These are phyloP conservation scores for Teleogryllus oceanicus DNA, from an alignment of 2,888 invertebrate species.

Conservation along the genomic window DNA sequence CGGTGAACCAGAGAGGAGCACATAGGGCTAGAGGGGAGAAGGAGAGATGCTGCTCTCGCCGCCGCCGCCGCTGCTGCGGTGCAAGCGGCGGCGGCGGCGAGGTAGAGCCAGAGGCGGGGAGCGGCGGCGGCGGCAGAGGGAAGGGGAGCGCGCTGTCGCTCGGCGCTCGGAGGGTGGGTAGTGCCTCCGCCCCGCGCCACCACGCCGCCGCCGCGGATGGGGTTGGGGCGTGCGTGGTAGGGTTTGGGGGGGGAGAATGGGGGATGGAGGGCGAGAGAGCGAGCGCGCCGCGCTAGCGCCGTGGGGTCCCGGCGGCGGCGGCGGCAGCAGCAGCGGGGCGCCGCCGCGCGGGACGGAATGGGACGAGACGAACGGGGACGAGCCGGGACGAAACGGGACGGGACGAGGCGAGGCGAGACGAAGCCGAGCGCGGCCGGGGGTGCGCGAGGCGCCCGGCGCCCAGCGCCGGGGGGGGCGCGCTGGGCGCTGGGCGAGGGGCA, in stretches of 20 bases:
- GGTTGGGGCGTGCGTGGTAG: neutral
- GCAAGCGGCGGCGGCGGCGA: neutral
- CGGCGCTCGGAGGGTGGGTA: neutral
- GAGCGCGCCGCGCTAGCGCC: neutral
- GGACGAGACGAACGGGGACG: no score
- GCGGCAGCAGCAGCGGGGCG: neutral
- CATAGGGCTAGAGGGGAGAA: neutral
- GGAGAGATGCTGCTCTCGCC: neutral
- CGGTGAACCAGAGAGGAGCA: neutral
- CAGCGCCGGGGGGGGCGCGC: neutral
- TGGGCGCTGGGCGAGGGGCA: no score
- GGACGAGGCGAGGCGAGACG: no score
- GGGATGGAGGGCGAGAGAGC: neutral
- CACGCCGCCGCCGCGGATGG: neutral
- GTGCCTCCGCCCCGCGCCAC: neutral
- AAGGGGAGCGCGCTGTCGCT: neutral
- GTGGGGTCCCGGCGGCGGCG: neutral
- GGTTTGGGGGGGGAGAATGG: neutral
- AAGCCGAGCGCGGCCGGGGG: no score
- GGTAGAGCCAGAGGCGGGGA: neutral
- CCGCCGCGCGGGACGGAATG: no score
- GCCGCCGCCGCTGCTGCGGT: neutral
- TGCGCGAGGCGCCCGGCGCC: no score
- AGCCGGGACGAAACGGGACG: no score
- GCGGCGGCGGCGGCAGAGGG: neutral